These are phyloP conservation scores for Microcebus griseorufus DNA, from an alignment of 2,113 vertebrate genomes.

Conservation along the genomic window DNA sequence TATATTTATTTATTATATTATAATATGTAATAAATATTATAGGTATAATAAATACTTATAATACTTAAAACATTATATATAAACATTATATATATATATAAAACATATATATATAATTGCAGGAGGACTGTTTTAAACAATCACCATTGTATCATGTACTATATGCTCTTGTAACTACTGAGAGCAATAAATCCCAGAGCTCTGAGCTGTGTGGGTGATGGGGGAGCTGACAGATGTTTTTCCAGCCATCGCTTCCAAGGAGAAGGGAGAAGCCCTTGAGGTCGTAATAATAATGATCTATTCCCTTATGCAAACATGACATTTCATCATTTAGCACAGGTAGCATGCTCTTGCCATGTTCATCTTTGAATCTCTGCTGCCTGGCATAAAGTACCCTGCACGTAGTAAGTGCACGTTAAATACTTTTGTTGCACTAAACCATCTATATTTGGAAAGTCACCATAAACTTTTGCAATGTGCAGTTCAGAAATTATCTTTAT, in stretches of 20 bases:
- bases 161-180: not conserved
- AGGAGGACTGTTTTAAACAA: conserved; percentile 23
- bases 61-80: no score
- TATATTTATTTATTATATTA: no score
- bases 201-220: not conserved
- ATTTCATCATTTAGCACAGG: not conserved
- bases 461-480: not conserved
- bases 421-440: not conserved
- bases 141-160: not conserved
- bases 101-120: not conserved
- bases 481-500: conserved; percentile 45
- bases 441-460: conserved; percentile 18
- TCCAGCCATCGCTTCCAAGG: not conserved
- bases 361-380: not conserved
- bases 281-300: not conserved
- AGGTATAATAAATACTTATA: no score
- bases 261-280: not conserved
- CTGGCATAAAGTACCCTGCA: not conserved
- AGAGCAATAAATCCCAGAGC: not conserved
- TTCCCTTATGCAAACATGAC: not conserved
- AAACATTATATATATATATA: no score
- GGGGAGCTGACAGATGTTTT: not conserved
- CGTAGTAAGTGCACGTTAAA: not conserved
- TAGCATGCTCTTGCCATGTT: not conserved
- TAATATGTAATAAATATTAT: no score